Evolutionary conservation across 2,113 vertebrate species (phyloP).

Genomic region (Microtus oregoni): DNA sequence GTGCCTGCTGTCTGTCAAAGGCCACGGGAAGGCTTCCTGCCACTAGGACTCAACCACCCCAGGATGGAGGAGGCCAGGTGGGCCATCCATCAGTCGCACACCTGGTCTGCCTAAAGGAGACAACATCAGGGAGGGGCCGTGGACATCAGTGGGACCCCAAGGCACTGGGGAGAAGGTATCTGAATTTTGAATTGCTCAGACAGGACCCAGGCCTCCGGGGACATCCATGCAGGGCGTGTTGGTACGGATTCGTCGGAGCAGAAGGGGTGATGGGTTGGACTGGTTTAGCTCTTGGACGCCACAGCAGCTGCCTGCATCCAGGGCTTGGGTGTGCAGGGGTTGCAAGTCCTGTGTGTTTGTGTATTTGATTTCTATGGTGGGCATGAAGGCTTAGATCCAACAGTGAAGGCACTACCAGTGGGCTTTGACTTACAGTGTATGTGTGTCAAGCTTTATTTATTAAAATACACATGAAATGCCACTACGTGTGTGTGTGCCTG

Average conservation of each 20-base stretch:
- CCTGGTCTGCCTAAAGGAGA: slow-evolving; percentile 76
- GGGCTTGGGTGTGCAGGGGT: background rate
- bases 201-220: slow-evolving; percentile 61
- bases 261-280: slow-evolving; percentile 39
- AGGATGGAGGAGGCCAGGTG: slow-evolving; percentile 48
- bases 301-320: slow-evolving; percentile 37
- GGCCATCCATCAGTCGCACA: slow-evolving; percentile 76
- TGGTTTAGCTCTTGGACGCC: slow-evolving; percentile 38
- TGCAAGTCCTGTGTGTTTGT: background rate
- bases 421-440: background rate
- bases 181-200: background rate
- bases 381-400: slow-evolving; percentile 4
- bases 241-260: slow-evolving; percentile 3
- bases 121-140: slow-evolving; percentile 34
- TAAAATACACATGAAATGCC: too few relatives aligned
- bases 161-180: background rate
- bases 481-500: too few relatives aligned
- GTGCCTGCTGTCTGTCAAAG: slow-evolving; percentile 64
- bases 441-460: too few relatives aligned
- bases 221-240: background rate
- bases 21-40: background rate
- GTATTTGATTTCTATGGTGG: background rate
- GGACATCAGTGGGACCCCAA: background rate
- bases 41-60: slow-evolving; percentile 12
- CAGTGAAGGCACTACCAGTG: background rate